phyloP scores from a whole-genome alignment of 2,888 invertebrate genomes.

The Gymnocheta viridis region DNA sequence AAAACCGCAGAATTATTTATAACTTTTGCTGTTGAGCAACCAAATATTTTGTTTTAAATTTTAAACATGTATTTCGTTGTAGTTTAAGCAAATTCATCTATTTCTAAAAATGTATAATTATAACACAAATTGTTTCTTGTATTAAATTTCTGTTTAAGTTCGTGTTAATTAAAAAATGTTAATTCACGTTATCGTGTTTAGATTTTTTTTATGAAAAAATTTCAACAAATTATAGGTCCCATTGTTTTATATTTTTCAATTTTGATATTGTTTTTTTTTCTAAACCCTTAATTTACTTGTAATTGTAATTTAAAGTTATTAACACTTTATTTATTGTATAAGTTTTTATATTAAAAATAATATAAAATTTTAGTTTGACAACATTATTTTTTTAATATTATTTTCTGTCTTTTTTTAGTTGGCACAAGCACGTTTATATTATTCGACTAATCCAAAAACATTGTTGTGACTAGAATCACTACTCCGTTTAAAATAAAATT shows the following conservation, averaged over 20 bases:
- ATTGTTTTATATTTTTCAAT: neutral
- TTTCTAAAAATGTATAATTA: neutral
- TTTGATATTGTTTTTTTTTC: neutral
- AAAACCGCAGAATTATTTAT: no score
- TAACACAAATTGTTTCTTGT: neutral
- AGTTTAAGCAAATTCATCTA: neutral
- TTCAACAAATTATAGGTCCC: neutral
- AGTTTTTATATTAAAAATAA: neutral
- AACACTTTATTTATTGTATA: neutral
- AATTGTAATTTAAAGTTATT: slow-evolving; percentile 10
- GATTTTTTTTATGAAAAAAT: neutral
- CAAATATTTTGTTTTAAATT: no score
- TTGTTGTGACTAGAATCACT: slow-evolving; percentile 62
- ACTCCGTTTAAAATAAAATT: slow-evolving; percentile 48
- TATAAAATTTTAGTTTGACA: neutral
- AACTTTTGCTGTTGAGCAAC: no score
- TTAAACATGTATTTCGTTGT: no score
- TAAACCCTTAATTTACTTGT: no score
- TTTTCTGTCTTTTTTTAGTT: neutral
- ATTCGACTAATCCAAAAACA: slow-evolving; percentile 24
- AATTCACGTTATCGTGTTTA: slow-evolving; percentile 25
- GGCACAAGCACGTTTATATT: neutral
- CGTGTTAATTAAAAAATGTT: neutral
- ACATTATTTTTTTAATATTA: slow-evolving; percentile 1
- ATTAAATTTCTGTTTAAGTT: slow-evolving; percentile 3